Base-by-base conservation (phyloP, 1,140 invertebrate genomes). In the Octopus sinensis region DNA sequence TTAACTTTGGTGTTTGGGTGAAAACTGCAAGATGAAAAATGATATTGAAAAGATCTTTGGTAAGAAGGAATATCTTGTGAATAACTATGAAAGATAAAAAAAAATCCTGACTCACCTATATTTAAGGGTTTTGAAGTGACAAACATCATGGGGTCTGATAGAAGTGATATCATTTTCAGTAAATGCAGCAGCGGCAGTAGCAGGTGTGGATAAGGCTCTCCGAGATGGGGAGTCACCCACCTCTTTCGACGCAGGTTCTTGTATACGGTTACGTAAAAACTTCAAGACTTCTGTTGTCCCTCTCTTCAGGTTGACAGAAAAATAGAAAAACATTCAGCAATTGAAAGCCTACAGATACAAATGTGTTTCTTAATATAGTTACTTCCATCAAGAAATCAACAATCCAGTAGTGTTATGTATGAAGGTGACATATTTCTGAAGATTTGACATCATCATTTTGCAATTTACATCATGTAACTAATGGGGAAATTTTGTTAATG, bases 201-300 rank as follows among this genome's bases (percentile, higher is more conserved):
- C 68, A 5, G 17, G 17, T 73, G 7, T 23, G 17, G 17, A n/a
- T 13, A 6, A n/a, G 17, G 68, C 13, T n/a, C 13, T 73, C 68
- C 7, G 17, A 6, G 30, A 6, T 7, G 68, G 68, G 13, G 68
- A 73, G 6, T 13, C 68, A 10, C 17, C 5, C 5, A 17, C 68
- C 5, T 62, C 17, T 12, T 73, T 17, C 30, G 0, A 6, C 7
- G 0, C 82, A 0, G 86, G 81, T 12, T 86, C 86, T 62, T 90
- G 87, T 71, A 91, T 87, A 53, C 91, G 88, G 84, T 95, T 95
- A 3, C 94, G 91, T 53, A 98, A 91, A 88, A 94, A 94, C 87
- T 95, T 95, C 84, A 97, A 92, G 85, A 97, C 93, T 81, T 95
- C 92, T 62, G 93, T 90, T 2, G 96, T 96, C 7, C 96, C 96